phyloP scores from a whole-genome alignment of 2,797 vertebrate genomes.

The Scleropages formosus region DNA sequence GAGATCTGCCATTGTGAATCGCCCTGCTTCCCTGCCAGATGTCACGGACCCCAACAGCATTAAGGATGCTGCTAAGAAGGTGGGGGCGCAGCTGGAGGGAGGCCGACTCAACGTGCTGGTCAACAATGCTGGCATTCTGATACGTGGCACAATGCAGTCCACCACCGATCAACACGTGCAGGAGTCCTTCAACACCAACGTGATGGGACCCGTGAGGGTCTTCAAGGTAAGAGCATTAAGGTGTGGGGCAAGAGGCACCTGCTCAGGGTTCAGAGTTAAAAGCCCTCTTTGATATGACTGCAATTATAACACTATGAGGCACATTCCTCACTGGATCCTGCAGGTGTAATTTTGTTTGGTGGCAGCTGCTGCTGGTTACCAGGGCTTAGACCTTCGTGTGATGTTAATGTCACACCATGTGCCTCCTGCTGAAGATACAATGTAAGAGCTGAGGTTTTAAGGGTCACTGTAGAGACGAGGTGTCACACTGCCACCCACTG shows the following conservation, averaged over 20 bases:
- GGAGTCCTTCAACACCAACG: conserved; percentile 47
- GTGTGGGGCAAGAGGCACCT: conserved; percentile 29
- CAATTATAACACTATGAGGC: not conserved
- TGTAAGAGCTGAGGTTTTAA: not conserved
- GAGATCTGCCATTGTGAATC: not conserved
- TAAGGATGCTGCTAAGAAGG: conserved; percentile 45
- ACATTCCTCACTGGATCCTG: too few relatives aligned
- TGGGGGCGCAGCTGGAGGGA: conserved; percentile 42
- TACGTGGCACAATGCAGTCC: conserved; percentile 27
- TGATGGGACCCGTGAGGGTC: conserved; percentile 50
- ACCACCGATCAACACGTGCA: conserved; percentile 48
- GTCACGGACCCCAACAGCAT: conserved; percentile 50
- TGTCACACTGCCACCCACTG: conserved; percentile 9
- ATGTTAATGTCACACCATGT: too few relatives aligned
- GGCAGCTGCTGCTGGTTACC: too few relatives aligned
- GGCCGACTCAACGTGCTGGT: conserved; percentile 58
- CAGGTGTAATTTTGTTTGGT: too few relatives aligned
- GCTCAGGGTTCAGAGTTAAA: not conserved
- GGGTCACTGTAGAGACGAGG: too few relatives aligned
- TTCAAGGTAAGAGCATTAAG: too few relatives aligned
- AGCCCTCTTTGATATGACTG: not conserved
- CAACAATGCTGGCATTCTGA: conserved; percentile 54
- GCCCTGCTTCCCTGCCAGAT: not conserved
- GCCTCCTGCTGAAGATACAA: too few relatives aligned
- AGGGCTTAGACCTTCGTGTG: too few relatives aligned